These are phyloP conservation scores for Tringa solitaria DNA, from an alignment of 2,113 vertebrate species.

Conservation along the genomic window DNA sequence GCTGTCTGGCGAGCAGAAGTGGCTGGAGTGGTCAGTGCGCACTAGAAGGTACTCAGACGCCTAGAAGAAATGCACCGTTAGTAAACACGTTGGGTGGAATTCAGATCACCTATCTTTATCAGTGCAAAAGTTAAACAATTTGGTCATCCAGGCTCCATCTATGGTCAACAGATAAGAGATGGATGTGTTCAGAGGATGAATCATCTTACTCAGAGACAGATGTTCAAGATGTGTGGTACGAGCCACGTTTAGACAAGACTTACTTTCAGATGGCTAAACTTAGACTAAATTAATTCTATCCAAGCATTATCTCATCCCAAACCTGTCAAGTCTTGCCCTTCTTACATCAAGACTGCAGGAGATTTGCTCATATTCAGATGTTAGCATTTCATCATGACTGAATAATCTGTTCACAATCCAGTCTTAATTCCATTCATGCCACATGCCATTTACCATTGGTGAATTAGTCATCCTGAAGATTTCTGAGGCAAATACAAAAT, in stretches of 20 bases:
- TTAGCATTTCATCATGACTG: slow-evolving; percentile 12
- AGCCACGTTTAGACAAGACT: background rate
- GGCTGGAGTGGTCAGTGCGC: background rate
- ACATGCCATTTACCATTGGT: background rate
- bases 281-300: slow-evolving; percentile 1
- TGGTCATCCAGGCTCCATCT: background rate
- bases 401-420: background rate
- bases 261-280: slow-evolving; percentile 23
- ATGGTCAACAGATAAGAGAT: background rate
- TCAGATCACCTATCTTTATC: background rate
- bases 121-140: background rate
- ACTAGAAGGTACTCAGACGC: background rate
- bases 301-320: slow-evolving; percentile 13
- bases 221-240: background rate
- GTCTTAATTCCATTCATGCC: background rate
- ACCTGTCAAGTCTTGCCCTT: slow-evolving; percentile 40
- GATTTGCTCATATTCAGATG: background rate
- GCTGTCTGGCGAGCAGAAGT: background rate
- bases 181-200: background rate
- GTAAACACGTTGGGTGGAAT: background rate
- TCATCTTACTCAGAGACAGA: background rate
- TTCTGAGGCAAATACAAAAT: background rate
- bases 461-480: background rate
- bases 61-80: background rate
- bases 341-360: background rate